Base-by-base conservation (phyloP, 1,140 invertebrate genomes). In the Drosophila sulfurigaster region DNA sequence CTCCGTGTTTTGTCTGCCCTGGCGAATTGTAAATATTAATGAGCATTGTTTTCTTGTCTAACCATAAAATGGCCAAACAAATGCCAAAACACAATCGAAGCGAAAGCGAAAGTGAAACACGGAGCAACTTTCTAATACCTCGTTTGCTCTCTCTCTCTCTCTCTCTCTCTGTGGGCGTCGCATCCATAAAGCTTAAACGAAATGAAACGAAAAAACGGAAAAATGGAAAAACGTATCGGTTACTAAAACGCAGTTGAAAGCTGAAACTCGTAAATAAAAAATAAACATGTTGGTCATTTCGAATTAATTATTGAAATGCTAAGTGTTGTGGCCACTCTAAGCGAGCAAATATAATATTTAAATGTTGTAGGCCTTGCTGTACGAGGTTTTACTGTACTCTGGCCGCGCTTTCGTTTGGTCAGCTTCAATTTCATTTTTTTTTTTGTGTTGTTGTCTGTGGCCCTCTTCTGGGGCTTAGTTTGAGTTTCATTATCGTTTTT, bases 371-470 rank as follows among this genome's bases (percentile, higher is more conserved):
- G 35, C 30, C 5, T 32, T 32, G 7, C 30, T 7, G 5, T 32
- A 5, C 7, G 28, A 46, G 13, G 62, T 30, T 77, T 49, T 11
- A 62, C 32, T 63, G 59, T 49, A 25, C 60, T 52, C 6, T 5
- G 30, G 41, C 11, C 52, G 3, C 6, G 30, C 30, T 80, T 75
- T 64, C 75, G 48, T 68, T 75, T 79, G 74, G 77, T 63, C 78
- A 62, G 71, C 13, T 38, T 51, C 48, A 43, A 41, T 75, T 80
- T 56, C 65, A 80, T 1, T 32, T 56, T 25, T 25, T 20, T 20
- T 20, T 1, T 20, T 20, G 20, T 20, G 2, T 25, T 25, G 20
- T 25, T 25, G 20, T 25, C 20, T 25, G 20, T 25, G 20, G 20
- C 20, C 20, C 49, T 30, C 32, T 65, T 16, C 63, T 16, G 51